These are phyloP conservation scores for Sminthurides aquaticus DNA, from an alignment of 2,888 invertebrate genomes.

Conservation along the genomic window DNA sequence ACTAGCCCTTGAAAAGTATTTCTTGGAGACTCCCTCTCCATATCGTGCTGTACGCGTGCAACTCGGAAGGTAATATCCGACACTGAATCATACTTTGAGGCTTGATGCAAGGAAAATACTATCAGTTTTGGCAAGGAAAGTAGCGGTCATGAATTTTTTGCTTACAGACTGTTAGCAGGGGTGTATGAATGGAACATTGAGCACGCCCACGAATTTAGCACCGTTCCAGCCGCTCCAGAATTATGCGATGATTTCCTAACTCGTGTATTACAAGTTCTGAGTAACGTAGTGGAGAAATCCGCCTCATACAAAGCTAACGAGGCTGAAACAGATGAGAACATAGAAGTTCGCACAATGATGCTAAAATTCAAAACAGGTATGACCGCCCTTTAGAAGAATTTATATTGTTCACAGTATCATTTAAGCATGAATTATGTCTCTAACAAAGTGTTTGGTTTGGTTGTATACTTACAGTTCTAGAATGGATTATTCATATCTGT, in stretches of 20 bases:
- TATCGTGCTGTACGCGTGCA: constrained; percentile 41
- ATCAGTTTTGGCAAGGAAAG: too few relatives aligned
- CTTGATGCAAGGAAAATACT: too few relatives aligned
- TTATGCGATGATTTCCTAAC: constrained; percentile 14
- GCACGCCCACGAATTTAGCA: constrained; percentile 25
- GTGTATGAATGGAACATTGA: constrained; percentile 46
- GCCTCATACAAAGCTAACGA: constrained; percentile 36
- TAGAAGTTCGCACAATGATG: constrained; percentile 40
- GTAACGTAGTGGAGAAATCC: constrained; percentile 22
- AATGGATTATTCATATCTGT: constrained; percentile 40
- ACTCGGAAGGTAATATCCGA: constrained; percentile 39
- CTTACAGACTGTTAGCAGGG: constrained; percentile 45
- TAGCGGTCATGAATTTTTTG: too few relatives aligned
- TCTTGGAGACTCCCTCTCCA: constrained; percentile 41
- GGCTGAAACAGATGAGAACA: constrained; percentile 38
- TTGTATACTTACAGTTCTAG: constrained; percentile 30
- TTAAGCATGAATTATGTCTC: constrained; percentile 6
- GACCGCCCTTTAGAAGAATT: too few relatives aligned
- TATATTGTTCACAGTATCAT: background rate
- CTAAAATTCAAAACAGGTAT: constrained; percentile 43
- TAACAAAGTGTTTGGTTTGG: background rate
- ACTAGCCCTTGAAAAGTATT: constrained; percentile 36
- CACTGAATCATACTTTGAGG: constrained; percentile 1
- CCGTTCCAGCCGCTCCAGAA: constrained; percentile 5
- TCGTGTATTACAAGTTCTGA: background rate